Evolutionary conservation across 2,888 invertebrate genomes (phyloP).

Genomic region (Polietes domitor): DNA sequence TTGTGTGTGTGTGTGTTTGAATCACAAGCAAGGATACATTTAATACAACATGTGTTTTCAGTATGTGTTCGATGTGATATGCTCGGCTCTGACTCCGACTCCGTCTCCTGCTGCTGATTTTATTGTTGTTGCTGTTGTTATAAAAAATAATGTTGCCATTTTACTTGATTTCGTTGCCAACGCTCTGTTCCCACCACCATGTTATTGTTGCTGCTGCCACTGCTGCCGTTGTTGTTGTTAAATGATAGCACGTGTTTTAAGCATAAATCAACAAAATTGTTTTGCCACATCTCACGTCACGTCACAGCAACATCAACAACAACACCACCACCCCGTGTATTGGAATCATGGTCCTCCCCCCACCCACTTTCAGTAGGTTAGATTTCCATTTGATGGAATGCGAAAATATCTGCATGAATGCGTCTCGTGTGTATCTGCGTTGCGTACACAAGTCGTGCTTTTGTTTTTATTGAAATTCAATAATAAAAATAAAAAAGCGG

Average conservation of each 20-base stretch:
- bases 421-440: not conserved
- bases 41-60: constrained; percentile 61
- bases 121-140: constrained; percentile 34
- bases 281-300: not conserved
- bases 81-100: not conserved
- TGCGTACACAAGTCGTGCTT: not conserved
- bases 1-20: constrained; percentile 14
- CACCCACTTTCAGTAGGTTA: not conserved
- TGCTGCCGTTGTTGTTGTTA: constrained; percentile 50
- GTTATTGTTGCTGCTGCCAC: not conserved
- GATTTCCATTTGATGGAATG: not conserved
- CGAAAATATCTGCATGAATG: not conserved
- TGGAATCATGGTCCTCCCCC: not conserved
- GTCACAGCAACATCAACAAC: not conserved
- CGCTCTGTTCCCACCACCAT: not conserved
- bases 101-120: not conserved
- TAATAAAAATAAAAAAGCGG: not conserved
- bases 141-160: constrained; percentile 63
- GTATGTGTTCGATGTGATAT: constrained; percentile 30
- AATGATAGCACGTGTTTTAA: constrained; percentile 61
- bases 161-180: constrained; percentile 38
- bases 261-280: constrained; percentile 61
- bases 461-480: constrained; percentile 8
- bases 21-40: constrained; percentile 46
- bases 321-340: not conserved